Base-by-base conservation (phyloP, 2,113 vertebrate species). In the Spheniscus mendiculus region DNA sequence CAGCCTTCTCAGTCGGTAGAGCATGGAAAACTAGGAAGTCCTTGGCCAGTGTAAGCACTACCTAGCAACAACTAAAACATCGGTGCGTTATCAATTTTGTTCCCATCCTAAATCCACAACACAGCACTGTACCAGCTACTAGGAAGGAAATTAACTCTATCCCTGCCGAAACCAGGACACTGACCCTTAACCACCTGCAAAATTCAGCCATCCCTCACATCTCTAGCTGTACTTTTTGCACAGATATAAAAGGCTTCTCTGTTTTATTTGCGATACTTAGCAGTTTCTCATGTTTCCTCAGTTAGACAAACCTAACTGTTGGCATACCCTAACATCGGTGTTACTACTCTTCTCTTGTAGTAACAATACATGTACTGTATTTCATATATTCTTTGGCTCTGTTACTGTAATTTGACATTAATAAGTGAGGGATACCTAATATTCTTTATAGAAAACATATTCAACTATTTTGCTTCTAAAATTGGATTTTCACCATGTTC, bases 341-440 rank as follows among this genome's bases (percentile, higher is more conserved):
- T 56, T 70, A 16, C 0, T 2, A 23, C 11, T 61, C 72, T 49
- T n/a, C 11, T 52, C 8, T 40, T 70, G 21, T 8, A 65, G 34
- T 16, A 70, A 42, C 4, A 32, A 2, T 19, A 21, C 3, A 7
- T 30, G 2, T 52, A 29, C 6, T 6, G 0, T 25, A 27, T 71
- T 40, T 61, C 1, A 5, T 7, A 30, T 7, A 23, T 56, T 30
- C 29, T 65, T 84, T 81, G 11, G 0, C 26, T 61, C 22, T 29
- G 5, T 38, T 87, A 27, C 9, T 58, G 8, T 56, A 82, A 58
- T n/a, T 67, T 76, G 5, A 5, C 2, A 6, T 11, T 47, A 22
- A 15, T 59, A 45, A 44, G 10, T 1, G 20, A 47, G 3, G 8
- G 1, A 22, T 52, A 30, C 0, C 19, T 50, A 27, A 34, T 40